These are phyloP conservation scores for Phodopus roborovskii DNA, from an alignment of 2,113 vertebrate species.

Conservation along the genomic window DNA sequence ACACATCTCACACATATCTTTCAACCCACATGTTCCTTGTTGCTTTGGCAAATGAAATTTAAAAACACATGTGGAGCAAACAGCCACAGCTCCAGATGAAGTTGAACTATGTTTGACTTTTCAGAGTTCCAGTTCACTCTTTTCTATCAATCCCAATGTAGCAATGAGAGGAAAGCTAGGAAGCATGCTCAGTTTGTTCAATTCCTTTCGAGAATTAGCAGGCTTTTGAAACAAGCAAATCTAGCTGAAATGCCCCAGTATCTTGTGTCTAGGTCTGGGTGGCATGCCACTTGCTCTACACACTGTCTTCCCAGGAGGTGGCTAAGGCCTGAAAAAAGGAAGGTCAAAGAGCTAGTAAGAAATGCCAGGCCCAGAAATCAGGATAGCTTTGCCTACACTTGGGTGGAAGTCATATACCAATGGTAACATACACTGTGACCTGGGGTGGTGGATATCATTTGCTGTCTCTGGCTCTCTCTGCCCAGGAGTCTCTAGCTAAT, in stretches of 20 bases:
- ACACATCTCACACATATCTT: background rate
- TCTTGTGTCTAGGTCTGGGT: background rate
- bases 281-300: background rate
- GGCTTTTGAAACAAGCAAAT: background rate
- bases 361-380: background rate
- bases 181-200: background rate
- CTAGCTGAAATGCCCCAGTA: background rate
- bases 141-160: background rate
- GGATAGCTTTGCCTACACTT: background rate
- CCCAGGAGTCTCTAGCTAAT: background rate
- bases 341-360: background rate
- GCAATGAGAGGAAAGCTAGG: background rate
- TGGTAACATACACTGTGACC: background rate
- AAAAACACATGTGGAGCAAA: constrained; percentile 43
- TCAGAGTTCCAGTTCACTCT: background rate
- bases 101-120: background rate
- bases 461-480: background rate
- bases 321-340: constrained; percentile 4
- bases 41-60: constrained; percentile 46
- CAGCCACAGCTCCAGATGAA: background rate
- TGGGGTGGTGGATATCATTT: background rate
- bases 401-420: background rate
- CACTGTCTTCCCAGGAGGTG: background rate
- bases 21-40: background rate
- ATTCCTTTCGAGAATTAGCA: background rate